Evolutionary conservation across 1,140 invertebrate genomes (phyloP).

Genomic region (Cephus cinctus): DNA sequence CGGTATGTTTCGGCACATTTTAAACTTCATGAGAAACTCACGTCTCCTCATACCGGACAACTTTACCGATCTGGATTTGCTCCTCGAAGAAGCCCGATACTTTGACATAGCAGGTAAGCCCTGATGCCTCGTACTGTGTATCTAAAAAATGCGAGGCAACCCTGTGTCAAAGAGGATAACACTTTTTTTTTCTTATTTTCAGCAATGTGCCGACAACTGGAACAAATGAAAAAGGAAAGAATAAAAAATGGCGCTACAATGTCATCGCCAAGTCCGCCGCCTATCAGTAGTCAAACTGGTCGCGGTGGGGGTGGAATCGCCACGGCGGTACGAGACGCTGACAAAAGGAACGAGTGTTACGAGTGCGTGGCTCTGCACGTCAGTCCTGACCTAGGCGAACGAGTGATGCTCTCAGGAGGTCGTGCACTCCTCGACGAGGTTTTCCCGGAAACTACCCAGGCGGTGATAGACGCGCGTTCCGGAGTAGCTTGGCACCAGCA

Average conservation of each 20-base stretch:
- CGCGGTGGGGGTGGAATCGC: constrained; percentile 6
- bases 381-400: constrained; percentile 83
- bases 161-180: no score
- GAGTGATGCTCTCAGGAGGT: constrained; percentile 83
- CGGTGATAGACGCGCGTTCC: constrained; percentile 77
- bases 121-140: neutral
- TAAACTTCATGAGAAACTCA: constrained; percentile 93
- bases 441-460: constrained; percentile 86
- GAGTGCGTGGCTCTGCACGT: constrained; percentile 87
- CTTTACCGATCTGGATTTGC: constrained; percentile 83
- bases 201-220: constrained; percentile 76
- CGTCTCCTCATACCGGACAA: constrained; percentile 82
- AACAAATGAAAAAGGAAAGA: constrained; percentile 73
- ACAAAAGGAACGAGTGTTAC: constrained; percentile 56
- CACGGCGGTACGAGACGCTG: constrained; percentile 28
- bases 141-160: neutral
- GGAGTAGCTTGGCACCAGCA: constrained; percentile 82
- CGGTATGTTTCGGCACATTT: constrained; percentile 92
- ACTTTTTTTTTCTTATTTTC: constrained; percentile 37
- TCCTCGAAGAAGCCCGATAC: constrained; percentile 90
- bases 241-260: constrained; percentile 60
- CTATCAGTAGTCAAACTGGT: constrained; percentile 1
- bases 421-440: constrained; percentile 76
- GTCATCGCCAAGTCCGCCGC: constrained; percentile 41
- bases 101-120: constrained; percentile 88